Evolutionary conservation across 2,888 invertebrate species (phyloP), one percentile per base, ranked within the genome.

Genomic region (Eupsilia transversa): DNA sequence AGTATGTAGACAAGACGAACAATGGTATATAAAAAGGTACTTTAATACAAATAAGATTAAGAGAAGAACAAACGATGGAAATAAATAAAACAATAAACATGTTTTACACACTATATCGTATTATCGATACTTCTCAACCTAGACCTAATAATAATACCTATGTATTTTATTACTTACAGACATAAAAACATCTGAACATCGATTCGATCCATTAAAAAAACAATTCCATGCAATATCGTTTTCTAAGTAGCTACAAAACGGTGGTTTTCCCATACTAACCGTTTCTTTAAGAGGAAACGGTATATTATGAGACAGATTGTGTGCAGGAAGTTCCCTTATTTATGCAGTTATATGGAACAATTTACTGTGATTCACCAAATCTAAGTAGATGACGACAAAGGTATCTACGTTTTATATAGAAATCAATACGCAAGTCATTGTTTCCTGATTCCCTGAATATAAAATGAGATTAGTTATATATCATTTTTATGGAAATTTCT

Each of bases 261-360:
- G 20, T 64, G 84, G 76, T 60, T 79, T 85, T 77, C 65, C 85
- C 74, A n/a, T 49, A 41, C 2, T 56, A 12, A 33, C 56, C 23
- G 38, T 67, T 57, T 17, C 23, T 52, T 10, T 86, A 80, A 59
- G 59, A 83, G 85, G 87, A 84, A 85, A 86, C 41, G 3, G 43
- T 6, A 49, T n/a, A n/a, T n/a, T n/a, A n/a, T 74, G 70, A 72
- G 52, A 67, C 67, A 59, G 52, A 60, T 57, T 66, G 49, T 20
- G 35, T 10, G 35, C 57, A 63, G 85, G 82, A 79, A 82, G 72
- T 86, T 82, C 82, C 85, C 87, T 23, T 60, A 57, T 4, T 43
- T 33, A 33, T 46, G 52, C 63, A 60, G 30, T 14, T 49, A 20
- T 33, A 54, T 52, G 33, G 27, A 54, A 52, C 12, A 59, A 64